Base-by-base conservation (phyloP, 2,888 invertebrate genomes). In the Gari tellinella region DNA sequence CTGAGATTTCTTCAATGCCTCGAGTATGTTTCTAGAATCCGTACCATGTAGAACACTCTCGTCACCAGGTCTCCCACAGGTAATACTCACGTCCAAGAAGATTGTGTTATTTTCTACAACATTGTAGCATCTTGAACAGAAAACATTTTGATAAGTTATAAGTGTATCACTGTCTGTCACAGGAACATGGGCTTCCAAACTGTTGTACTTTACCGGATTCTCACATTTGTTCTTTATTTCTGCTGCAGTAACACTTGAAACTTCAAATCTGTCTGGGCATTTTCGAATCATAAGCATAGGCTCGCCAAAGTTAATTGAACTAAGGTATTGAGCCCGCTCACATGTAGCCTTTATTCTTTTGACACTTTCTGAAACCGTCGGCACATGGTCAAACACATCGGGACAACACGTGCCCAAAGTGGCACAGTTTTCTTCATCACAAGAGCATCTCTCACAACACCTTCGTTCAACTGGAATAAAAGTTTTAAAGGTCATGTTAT, bases 391-490 rank as follows among this genome's bases (percentile, higher is more conserved):
- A 14, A 52, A 12, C 4, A 52, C 19, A 37, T 52, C 52, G 19
- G 52, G 52, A 19, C 52, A 52, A 37, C 52, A 52, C 3, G 1
- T 37, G 17, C 52, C 52, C 8, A 37, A 17, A 15, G 26, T 37
- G 12, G 7, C 2, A 17, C 52, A 52, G 2, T 26, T 52, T 5
- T n/a, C 17, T 19, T 17, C 10, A n/a, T 37, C 38, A 19, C 37
- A 52, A 1, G 52, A 52, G 19, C 52, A 52, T 8, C n/a, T 31
- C 17, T 26, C 14, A 37, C 52, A 52, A 19, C 52, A 52, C 10
- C 7, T 12, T 3, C 31, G 15, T 2, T 23, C 17, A 31, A 37
- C n/a, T 2, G 37, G 52, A 2, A 52, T 26, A 2, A 37, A 19
- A 4, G 17, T 26, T 37, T 37, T 3, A n/a, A 2, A 37, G 7